Conservation (phyloP, 2,797 vertebrate species). For the Eulemur rubriventer region DNA sequence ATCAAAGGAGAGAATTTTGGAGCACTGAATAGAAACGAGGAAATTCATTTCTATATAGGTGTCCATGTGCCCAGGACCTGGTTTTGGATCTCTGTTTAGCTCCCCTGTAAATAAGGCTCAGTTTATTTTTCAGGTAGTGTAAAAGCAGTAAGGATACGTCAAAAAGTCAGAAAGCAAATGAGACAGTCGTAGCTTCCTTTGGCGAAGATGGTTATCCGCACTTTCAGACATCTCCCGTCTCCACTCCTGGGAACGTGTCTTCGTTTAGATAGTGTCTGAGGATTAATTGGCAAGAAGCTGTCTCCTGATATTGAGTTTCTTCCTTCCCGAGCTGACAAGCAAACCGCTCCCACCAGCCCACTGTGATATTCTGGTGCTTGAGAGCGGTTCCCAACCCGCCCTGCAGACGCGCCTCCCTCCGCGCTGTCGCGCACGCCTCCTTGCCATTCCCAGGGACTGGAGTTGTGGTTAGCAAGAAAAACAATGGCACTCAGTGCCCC, state of each 20-base stretch:
- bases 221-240: neutral
- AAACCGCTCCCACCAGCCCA: neutral
- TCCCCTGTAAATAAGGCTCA: neutral
- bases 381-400: neutral
- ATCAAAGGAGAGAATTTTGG: neutral
- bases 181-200: neutral
- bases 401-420: neutral
- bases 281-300: conserved; percentile 56
- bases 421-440: fast-evolving
- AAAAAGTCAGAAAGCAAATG: neutral
- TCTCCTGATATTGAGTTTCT: conserved; percentile 66
- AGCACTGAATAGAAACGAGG: neutral
- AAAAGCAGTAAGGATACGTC: neutral
- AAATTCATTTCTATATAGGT: conserved; percentile 19
- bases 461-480: conserved; percentile 64
- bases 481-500: neutral
- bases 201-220: conserved; percentile 43
- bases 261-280: neutral
- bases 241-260: conserved; percentile 41
- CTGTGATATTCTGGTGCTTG: neutral
- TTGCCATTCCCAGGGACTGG: neutral
- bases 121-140: conserved; percentile 17
- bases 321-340: conserved; percentile 66
- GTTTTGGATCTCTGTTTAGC: neutral
- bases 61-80: neutral